phyloP scores from a whole-genome alignment of 2,888 invertebrate species.

The Sarcophaga caerulescens region DNA sequence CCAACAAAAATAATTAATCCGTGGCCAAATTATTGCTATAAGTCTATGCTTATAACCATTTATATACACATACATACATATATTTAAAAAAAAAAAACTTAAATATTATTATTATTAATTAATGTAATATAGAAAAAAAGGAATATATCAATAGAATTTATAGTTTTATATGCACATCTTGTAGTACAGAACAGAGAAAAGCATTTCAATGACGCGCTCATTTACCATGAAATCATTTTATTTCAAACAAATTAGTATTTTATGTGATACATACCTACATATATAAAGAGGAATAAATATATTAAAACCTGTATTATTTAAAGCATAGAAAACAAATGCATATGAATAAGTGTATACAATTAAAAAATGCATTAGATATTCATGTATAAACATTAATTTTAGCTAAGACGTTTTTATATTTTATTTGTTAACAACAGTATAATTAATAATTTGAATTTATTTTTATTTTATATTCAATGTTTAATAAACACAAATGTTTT shows the following conservation, averaged over 20 bases:
- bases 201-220: not conserved
- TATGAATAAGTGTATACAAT: constrained; percentile 8
- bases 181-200: constrained; percentile 1
- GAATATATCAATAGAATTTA: not conserved
- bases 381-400: constrained; percentile 56
- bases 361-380: not conserved
- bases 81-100: not conserved
- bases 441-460: not conserved
- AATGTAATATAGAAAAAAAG: constrained; percentile 18
- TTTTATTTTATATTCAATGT: not conserved
- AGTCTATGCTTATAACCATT: constrained; percentile 43
- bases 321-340: constrained; percentile 17
- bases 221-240: not conserved
- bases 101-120: not conserved
- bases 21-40: constrained; percentile 65
- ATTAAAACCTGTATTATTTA: constrained; percentile 22
- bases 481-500: not conserved
- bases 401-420: constrained; percentile 52
- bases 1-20: constrained; percentile 57
- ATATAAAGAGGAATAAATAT: constrained; percentile 39
- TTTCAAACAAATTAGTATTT: constrained; percentile 55
- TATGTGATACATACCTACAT: constrained; percentile 58
- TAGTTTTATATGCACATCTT: constrained; percentile 28
- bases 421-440: constrained; percentile 56
- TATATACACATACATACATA: not conserved